phyloP scores from a whole-genome alignment of 2,113 vertebrate species.

The Capreolus pygargus region DNA sequence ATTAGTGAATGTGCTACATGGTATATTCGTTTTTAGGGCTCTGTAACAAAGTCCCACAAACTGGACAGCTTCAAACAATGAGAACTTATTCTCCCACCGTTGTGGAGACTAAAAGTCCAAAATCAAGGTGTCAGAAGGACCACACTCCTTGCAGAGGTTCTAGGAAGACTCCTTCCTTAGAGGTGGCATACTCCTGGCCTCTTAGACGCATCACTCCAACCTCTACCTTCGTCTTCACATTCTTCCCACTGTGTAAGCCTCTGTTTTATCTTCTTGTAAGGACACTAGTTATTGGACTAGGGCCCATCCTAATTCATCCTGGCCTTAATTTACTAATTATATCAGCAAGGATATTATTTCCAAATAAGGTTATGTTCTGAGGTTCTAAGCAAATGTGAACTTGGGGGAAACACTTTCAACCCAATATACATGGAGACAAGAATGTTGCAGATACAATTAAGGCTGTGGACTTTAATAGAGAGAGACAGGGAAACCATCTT shows the following conservation, averaged over 20 bases:
- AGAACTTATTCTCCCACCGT: not conserved
- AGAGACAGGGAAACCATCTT: not conserved
- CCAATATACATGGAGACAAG: not conserved
- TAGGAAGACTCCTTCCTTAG: not conserved
- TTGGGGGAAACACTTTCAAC: not conserved
- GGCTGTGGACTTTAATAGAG: not conserved
- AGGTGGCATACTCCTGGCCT: not conserved
- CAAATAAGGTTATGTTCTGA: not conserved
- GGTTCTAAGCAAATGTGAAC: not conserved
- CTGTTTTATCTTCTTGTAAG: not conserved
- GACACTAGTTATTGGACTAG: not conserved
- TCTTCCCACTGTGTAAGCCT: not conserved
- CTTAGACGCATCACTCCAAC: rapidly evolving
- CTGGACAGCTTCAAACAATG: not conserved
- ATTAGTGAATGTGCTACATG: not conserved
- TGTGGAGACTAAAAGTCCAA: not conserved
- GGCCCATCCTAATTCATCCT: not conserved
- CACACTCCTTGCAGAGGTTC: not conserved
- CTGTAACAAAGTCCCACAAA: not conserved
- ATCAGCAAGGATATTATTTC: not conserved
- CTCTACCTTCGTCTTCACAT: not conserved
- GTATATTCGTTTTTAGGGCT: not conserved
- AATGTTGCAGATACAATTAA: not conserved
- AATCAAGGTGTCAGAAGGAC: not conserved
- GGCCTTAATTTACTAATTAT: not conserved